Evolutionary conservation across 2,113 vertebrate species (phyloP), one percentile per base, ranked within the genome.

Genomic region (Myiagra hebetior): DNA sequence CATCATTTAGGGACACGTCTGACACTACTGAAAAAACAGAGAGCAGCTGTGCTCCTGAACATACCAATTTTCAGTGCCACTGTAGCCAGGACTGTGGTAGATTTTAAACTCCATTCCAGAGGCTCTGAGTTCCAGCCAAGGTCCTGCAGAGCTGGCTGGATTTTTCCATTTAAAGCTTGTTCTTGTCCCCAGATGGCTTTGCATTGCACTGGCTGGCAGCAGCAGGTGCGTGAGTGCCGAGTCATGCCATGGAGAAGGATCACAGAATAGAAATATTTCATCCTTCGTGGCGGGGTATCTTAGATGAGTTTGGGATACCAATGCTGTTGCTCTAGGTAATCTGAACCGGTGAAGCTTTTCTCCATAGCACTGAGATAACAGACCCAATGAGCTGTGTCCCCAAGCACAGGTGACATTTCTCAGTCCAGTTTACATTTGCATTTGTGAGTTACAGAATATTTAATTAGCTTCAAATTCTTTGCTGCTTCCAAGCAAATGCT

Each of bases 101-200:
- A 84, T 91, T 95, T 92, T 88, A 81, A 94, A 49, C 20, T 79
- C 26, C 39, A 11, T 92, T 95, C 92, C 90, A 91, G 83, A 89
- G 64, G 49, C 90, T 57, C n/a, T 33, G 83, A 92, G 76, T 84
- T 49, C 42, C 41, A 75, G 93, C 92, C 96, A 96, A 93, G 49
- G 68, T 87, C 82, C 85, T 88, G 67, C 73, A 85, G 77, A 95
- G 64, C 76, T 91, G 90, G 56, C 86, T 87, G 76, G 82, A 50
- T 93, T 94, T 93, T 95, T 91, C 93, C 83, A 89, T 97, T 91
- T 92, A 91, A 92, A 96, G 73, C 1, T 0, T 85, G 44, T 86
- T 95, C 80, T 78, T 1, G 30, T 94, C 92, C 95, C 92, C 88
- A 87, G 93, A 93, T 97, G 95, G 92, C 95, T 94, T 83, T 82